These are phyloP conservation scores for Eclectus roratus DNA, from an alignment of 2,113 vertebrate species.

Conservation along the genomic window DNA sequence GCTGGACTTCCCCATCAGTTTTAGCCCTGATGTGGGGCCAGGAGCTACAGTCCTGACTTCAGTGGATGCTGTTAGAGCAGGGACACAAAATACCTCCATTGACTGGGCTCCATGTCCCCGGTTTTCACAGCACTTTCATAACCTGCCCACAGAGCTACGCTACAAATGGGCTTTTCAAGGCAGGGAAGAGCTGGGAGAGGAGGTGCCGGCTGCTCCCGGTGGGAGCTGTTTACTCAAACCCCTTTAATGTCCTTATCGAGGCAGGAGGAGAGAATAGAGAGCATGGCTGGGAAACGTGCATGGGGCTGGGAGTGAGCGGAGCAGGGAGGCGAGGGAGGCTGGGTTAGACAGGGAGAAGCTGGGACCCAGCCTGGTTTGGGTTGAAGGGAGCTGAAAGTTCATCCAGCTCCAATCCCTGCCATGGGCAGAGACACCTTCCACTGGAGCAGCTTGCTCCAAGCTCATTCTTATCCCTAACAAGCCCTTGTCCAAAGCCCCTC, in stretches of 20 bases:
- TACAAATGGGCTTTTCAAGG: constrained; percentile 45
- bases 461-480: too few relatives aligned
- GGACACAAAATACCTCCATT: constrained; percentile 29
- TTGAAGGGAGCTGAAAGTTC: background rate
- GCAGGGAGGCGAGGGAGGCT: background rate
- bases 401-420: background rate
- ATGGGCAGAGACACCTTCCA: too few relatives aligned
- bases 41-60: constrained; percentile 6
- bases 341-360: background rate
- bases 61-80: background rate
- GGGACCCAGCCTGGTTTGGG: too few relatives aligned
- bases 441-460: too few relatives aligned
- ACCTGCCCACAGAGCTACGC: background rate
- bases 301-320: background rate
- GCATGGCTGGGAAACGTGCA: background rate
- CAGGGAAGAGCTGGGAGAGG: background rate
- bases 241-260: background rate
- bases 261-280: background rate
- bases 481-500: too few relatives aligned
- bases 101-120: background rate
- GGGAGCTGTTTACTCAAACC: background rate
- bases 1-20: constrained; percentile 2
- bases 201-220: background rate
- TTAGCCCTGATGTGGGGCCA: constrained; percentile 12
- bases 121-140: constrained; percentile 20